Evolutionary conservation across 2,113 vertebrate species (phyloP).

Genomic region (Dipodomys merriami): DNA sequence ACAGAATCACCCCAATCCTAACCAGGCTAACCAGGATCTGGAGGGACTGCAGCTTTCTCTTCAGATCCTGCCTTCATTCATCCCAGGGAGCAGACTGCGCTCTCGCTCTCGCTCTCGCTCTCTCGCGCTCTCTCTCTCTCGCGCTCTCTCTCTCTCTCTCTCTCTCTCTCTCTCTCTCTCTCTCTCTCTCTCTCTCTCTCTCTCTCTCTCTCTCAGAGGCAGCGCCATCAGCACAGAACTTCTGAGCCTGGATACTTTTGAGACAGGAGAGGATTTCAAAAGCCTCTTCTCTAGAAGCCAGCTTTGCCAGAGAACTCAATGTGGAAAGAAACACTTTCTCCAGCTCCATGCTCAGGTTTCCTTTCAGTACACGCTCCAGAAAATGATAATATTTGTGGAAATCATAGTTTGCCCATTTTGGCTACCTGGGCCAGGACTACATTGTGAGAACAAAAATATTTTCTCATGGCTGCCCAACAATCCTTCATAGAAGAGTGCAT

Average conservation of each 20-base stretch:
- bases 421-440: constrained; percentile 78
- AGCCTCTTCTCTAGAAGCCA: constrained; percentile 10
- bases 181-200: too few relatives aligned
- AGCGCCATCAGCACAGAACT: neutral
- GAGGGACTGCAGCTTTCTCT: neutral
- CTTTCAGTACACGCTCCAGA: constrained; percentile 68
- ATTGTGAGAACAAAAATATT: constrained; percentile 83
- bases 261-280: neutral
- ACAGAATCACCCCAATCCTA: neutral
- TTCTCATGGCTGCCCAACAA: constrained; percentile 69
- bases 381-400: constrained; percentile 82
- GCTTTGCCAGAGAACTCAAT: constrained; percentile 45
- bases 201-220: neutral
- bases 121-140: too few relatives aligned
- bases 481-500: constrained; percentile 64
- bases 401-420: constrained; percentile 72
- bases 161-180: too few relatives aligned
- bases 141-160: neutral
- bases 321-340: neutral
- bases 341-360: constrained; percentile 49
- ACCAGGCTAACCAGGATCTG: neutral
- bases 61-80: neutral
- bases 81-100: too few relatives aligned
- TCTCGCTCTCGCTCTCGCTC: too few relatives aligned
- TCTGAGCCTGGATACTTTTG: neutral